These are phyloP conservation scores for Cepphus grylle DNA, from an alignment of 2,113 vertebrate species.

Conservation along the genomic window DNA sequence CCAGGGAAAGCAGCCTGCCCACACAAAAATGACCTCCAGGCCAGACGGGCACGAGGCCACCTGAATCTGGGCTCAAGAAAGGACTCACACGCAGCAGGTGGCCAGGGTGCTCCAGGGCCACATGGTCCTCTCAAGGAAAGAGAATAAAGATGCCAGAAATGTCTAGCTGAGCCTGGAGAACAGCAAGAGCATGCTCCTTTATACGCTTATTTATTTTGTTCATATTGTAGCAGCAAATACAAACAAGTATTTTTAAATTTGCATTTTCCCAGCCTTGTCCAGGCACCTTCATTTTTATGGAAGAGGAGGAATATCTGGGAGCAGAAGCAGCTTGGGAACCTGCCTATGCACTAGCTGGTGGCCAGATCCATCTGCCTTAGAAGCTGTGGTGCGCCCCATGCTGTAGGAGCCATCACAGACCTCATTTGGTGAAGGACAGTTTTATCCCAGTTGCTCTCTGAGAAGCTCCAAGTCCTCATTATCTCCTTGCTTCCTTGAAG, in stretches of 20 bases:
- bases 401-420: background rate
- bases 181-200: background rate
- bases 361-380: background rate
- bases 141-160: background rate
- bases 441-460: background rate
- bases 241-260: background rate
- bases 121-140: background rate
- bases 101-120: background rate
- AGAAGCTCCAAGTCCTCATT: background rate
- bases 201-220: background rate
- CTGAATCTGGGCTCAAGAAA: background rate
- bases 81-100: background rate
- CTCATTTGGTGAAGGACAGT: background rate
- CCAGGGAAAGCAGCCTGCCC: background rate
- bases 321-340: background rate
- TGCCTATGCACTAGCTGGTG: background rate
- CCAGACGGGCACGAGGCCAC: background rate
- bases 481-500: background rate
- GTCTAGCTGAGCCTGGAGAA: background rate
- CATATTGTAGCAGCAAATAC: background rate
- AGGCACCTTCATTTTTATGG: background rate
- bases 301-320: background rate
- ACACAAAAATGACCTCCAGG: background rate
- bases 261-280: background rate
- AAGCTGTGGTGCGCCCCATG: background rate